These are phyloP conservation scores for Pyrochroa serraticornis DNA, from an alignment of 2,888 invertebrate genomes.

Conservation along the genomic window DNA sequence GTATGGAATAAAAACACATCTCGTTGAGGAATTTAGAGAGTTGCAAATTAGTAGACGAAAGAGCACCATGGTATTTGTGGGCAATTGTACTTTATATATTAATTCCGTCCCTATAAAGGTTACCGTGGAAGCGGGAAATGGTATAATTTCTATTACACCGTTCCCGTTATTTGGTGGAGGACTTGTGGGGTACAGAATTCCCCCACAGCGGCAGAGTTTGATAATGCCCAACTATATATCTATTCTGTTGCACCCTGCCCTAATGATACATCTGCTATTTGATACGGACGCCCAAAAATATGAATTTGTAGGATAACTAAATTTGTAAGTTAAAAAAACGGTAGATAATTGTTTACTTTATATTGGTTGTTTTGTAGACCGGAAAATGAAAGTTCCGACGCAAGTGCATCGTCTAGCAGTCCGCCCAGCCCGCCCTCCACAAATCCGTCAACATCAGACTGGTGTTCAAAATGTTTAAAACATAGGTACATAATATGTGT, in stretches of 20 bases:
- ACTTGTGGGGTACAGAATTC: constrained; percentile 5
- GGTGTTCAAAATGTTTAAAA: constrained; percentile 14
- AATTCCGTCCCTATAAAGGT: constrained; percentile 2
- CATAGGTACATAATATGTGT: constrained; percentile 13
- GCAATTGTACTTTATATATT: constrained; percentile 9
- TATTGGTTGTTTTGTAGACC: constrained; percentile 17
- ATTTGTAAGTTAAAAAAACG: constrained; percentile 18
- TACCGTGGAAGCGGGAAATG: constrained; percentile 1
- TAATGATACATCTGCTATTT: not conserved
- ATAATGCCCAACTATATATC: not conserved
- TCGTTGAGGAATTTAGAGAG: constrained; percentile 18
- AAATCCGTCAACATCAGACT: constrained; percentile 13
- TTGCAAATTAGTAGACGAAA: constrained; percentile 12
- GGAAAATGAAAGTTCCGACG: constrained; percentile 5
- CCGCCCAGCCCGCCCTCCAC: constrained; percentile 14
- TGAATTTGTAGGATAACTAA: constrained; percentile 4
- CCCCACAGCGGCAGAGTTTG: constrained; percentile 1
- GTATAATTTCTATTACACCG: constrained; percentile 4
- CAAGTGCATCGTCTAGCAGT: constrained; percentile 4
- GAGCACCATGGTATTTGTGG: constrained; percentile 9
- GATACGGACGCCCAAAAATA: constrained; percentile 1
- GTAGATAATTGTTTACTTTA: constrained; percentile 13
- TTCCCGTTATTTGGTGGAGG: constrained; percentile 11
- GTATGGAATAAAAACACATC: too few species aligned
- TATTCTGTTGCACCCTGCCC: constrained; percentile 3